A percentile compares a stretch with the other conserved stretches of the same genome.
Evolutionary conservation across 2,888 invertebrate genomes (phyloP).

Genomic region (Ophioninae sp.): DNA sequence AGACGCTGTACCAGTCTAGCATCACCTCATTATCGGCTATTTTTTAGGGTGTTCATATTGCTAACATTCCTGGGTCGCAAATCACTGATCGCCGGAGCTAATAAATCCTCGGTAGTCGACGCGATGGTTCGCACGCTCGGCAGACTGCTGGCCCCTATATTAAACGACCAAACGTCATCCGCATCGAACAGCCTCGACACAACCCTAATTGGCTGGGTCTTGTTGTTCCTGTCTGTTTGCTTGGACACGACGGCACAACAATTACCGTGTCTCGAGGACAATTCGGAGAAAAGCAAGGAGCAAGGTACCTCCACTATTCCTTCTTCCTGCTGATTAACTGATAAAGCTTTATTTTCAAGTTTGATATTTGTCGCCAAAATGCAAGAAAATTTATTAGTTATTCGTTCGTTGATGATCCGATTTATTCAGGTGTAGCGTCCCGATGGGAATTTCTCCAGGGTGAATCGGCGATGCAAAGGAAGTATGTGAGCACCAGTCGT

Average conservation of each 20-base stretch:
- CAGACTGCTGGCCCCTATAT: slow-evolving; percentile 83
- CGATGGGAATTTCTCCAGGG: slow-evolving; percentile 97
- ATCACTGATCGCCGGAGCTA: slow-evolving; percentile 81
- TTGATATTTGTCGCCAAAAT: not conserved
- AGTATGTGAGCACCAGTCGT: slow-evolving; percentile 76
- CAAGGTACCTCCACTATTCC: slow-evolving; percentile 71
- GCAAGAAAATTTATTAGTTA: not conserved
- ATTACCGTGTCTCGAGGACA: slow-evolving; percentile 72
- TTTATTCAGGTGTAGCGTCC: slow-evolving; percentile 77
- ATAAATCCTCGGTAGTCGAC: slow-evolving; percentile 85
- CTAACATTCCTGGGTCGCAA: slow-evolving; percentile 93
- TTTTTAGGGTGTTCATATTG: slow-evolving; percentile 89
- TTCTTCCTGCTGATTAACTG: not conserved
- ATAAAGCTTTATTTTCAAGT: not conserved
- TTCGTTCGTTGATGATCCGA: slow-evolving; percentile 12
- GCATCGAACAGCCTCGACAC: slow-evolving; percentile 74
- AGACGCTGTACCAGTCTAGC: not conserved
- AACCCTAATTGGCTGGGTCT: slow-evolving; percentile 86
- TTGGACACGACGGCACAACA: slow-evolving; percentile 81
- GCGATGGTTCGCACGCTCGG: slow-evolving; percentile 85
- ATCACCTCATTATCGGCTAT: not conserved
- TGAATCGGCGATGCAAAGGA: slow-evolving; percentile 84
- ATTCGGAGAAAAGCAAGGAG: slow-evolving; percentile 77
- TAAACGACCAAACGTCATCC: slow-evolving; percentile 68
- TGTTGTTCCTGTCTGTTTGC: slow-evolving; percentile 89